phyloP scores from a whole-genome alignment of 2,888 invertebrate genomes.

The Meteorus cinctellus region DNA sequence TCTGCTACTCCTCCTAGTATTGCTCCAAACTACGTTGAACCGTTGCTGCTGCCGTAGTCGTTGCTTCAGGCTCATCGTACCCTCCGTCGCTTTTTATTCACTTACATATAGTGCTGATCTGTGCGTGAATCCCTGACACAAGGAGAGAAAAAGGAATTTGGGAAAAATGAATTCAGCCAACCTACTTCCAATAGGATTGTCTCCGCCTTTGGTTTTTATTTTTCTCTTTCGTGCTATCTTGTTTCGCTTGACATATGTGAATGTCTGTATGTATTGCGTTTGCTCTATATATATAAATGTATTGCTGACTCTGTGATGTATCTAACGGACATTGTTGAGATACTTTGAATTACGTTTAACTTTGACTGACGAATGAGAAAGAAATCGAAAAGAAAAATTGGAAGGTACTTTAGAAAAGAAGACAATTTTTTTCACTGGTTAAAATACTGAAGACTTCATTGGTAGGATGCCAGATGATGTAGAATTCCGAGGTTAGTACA shows the following conservation, averaged over 20 bases:
- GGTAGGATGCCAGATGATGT: slow-evolving; percentile 15
- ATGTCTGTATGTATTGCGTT: background rate
- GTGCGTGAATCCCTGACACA: slow-evolving; percentile 11
- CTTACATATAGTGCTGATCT: slow-evolving; percentile 31
- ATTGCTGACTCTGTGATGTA: background rate
- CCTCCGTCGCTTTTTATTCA: slow-evolving; percentile 23
- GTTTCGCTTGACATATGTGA: background rate
- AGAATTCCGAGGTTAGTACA: background rate
- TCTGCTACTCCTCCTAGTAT: slow-evolving; percentile 35
- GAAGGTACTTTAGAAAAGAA: background rate
- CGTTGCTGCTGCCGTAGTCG: background rate
- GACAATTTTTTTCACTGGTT: background rate
- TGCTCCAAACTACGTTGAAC: background rate
- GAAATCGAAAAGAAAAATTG: background rate
- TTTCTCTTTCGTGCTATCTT: background rate
- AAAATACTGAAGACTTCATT: slow-evolving; percentile 5
- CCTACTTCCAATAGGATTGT: slow-evolving; percentile 23
- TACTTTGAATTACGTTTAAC: slow-evolving; percentile 2
- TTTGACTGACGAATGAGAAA: background rate
- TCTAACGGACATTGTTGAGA: background rate
- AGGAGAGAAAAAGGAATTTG: background rate
- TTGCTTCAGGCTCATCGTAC: slow-evolving; percentile 28
- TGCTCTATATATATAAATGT: background rate
- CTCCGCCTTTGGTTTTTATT: background rate
- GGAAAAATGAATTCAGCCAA: slow-evolving; percentile 15